Conservation (phyloP, 2,797 vertebrate species). For the Ceryle rudis region DNA sequence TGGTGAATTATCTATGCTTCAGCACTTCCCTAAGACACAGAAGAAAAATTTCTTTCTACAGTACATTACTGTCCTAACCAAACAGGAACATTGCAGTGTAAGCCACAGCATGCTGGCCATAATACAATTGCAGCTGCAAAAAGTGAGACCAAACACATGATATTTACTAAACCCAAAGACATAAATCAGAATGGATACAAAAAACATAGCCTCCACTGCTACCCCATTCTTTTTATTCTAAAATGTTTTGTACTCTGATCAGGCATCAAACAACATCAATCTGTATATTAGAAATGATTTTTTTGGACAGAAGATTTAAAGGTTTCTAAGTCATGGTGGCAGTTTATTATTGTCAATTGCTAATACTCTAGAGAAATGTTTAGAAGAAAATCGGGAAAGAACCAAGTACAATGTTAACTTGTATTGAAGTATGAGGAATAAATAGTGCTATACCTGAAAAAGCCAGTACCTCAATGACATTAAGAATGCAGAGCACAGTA, state of each 20-base stretch:
- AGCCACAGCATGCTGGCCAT: background rate
- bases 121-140: background rate
- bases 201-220: background rate
- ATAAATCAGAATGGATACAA: background rate
- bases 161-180: background rate
- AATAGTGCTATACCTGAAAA: background rate
- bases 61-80: background rate
- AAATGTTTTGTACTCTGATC: background rate
- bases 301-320: background rate
- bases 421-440: background rate
- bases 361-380: background rate
- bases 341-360: background rate
- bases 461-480: background rate
- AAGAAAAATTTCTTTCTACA: background rate
- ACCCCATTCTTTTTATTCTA: background rate
- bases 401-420: background rate
- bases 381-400: background rate
- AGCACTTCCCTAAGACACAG: background rate
- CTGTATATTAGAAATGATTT: background rate
- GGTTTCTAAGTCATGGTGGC: background rate
- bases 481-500: background rate
- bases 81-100: rapidly evolving
- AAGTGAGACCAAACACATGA: background rate
- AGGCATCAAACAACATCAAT: background rate
- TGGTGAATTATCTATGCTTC: background rate